Percentiles rank a stretch among this genome's conserved stretches.
Conservation (phyloP, 2,888 invertebrate species). For the Ethmia dodecea region DNA sequence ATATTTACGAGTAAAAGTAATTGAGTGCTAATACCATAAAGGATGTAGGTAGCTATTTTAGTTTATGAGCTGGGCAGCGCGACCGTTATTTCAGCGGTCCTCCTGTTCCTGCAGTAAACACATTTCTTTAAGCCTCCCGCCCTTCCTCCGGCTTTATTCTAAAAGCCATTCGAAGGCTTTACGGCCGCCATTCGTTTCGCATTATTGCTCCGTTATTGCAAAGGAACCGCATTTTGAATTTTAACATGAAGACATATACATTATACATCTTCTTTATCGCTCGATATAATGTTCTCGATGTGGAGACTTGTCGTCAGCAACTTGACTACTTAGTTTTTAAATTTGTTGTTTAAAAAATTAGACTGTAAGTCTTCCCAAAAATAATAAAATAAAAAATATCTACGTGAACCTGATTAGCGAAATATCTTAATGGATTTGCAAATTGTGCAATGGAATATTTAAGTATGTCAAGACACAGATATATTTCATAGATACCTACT, state of each 20-base stretch:
- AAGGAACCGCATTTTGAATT: constrained; percentile 40
- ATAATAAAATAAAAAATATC: too few species aligned
- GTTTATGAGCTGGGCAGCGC: constrained; percentile 29
- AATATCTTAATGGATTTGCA: too few species aligned
- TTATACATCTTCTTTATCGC: too few species aligned
- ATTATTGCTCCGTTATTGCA: constrained; percentile 56
- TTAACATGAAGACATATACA: constrained; percentile 22
- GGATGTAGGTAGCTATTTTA: constrained; percentile 26
- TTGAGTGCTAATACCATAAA: constrained; percentile 31
- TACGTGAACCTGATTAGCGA: too few species aligned
- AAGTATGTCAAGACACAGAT: too few species aligned
- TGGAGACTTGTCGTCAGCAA: too few species aligned
- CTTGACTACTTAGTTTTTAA: too few species aligned
- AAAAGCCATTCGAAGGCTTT: constrained; percentile 53
- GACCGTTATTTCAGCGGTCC: constrained; percentile 18
- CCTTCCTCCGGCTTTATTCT: constrained; percentile 50
- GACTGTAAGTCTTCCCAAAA: too few species aligned
- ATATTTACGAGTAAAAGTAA: constrained; percentile 20
- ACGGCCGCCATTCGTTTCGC: constrained; percentile 51
- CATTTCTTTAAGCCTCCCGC: constrained; percentile 45
- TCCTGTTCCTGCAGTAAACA: constrained; percentile 42
- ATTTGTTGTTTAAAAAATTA: too few species aligned
- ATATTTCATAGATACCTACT: too few species aligned
- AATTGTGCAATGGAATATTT: too few species aligned
- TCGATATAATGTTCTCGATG: too few species aligned